phyloP scores from a whole-genome alignment of 2,888 invertebrate species.

The Notocelia uddmanniana region DNA sequence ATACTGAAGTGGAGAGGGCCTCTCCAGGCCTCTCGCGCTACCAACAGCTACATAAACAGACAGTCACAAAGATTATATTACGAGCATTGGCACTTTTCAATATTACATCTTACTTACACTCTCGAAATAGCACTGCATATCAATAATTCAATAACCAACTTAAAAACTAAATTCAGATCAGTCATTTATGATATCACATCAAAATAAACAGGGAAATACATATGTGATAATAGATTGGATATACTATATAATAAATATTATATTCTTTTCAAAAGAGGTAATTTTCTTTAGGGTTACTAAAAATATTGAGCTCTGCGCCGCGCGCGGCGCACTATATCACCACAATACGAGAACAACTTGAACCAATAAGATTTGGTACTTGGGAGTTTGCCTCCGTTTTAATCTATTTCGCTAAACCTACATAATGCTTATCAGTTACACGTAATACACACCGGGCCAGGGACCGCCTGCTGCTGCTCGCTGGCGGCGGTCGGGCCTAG shows the following conservation, averaged over 20 bases:
- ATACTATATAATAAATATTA: constrained; percentile 81
- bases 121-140: constrained; percentile 86
- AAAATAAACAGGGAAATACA: constrained; percentile 86
- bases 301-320: constrained; percentile 86
- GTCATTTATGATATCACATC: constrained; percentile 88
- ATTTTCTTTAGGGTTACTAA: constrained; percentile 86
- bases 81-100: constrained; percentile 87
- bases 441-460: constrained; percentile 69
- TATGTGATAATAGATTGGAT: constrained; percentile 84
- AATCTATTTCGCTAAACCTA: constrained; percentile 86
- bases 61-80: constrained; percentile 85
- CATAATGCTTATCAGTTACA: constrained; percentile 86
- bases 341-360: constrained; percentile 84
- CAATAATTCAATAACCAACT: constrained; percentile 86
- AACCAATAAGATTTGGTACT: constrained; percentile 85
- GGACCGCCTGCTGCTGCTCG: not conserved
- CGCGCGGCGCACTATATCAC: constrained; percentile 83
- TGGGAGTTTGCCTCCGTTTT: constrained; percentile 79
- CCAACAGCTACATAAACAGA: constrained; percentile 76
- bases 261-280: constrained; percentile 86
- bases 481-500: constrained; percentile 55
- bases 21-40: constrained; percentile 54
- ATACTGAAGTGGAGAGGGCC: constrained; percentile 70
- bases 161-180: constrained; percentile 87
- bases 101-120: constrained; percentile 85